Conservation (phyloP, 2,113 vertebrate genomes). For the Pithys albifrons region DNA sequence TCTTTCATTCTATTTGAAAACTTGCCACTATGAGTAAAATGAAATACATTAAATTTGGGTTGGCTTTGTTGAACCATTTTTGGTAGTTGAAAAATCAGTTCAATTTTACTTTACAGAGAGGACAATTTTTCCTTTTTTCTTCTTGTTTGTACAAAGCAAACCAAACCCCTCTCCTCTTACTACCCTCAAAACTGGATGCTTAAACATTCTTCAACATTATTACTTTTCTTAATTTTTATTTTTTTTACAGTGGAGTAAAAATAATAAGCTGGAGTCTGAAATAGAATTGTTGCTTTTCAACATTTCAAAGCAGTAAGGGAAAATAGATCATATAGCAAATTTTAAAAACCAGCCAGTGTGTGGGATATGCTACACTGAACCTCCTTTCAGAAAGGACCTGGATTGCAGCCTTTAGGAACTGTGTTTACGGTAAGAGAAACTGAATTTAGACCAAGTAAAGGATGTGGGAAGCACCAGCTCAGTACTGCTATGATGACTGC, state of each 20-base stretch:
- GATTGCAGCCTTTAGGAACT: conserved; percentile 50
- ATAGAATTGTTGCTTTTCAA: conserved; percentile 44
- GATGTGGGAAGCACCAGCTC: conserved; percentile 60
- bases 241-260: conserved; percentile 14
- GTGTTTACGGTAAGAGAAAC: conserved; percentile 65
- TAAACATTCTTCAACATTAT: neutral
- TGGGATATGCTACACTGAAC: conserved; percentile 37
- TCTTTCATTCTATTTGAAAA: neutral
- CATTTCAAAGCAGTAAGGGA: conserved; percentile 25
- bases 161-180: neutral
- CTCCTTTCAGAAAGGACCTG: conserved; percentile 45
- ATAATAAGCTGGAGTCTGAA: conserved; percentile 45
- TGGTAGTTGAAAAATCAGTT: neutral
- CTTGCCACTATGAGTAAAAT: neutral
- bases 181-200: neutral
- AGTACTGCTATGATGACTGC: conserved; percentile 27
- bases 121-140: neutral
- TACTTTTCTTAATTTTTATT: neutral
- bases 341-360: conserved; percentile 51
- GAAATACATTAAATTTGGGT: neutral
- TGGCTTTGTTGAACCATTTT: neutral
- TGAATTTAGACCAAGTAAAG: conserved; percentile 57
- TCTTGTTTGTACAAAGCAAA: neutral
- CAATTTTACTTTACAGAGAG: neutral
- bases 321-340: neutral